These are phyloP conservation scores for Seira sanloemensis DNA, from an alignment of 2,888 invertebrate species.

Conservation along the genomic window DNA sequence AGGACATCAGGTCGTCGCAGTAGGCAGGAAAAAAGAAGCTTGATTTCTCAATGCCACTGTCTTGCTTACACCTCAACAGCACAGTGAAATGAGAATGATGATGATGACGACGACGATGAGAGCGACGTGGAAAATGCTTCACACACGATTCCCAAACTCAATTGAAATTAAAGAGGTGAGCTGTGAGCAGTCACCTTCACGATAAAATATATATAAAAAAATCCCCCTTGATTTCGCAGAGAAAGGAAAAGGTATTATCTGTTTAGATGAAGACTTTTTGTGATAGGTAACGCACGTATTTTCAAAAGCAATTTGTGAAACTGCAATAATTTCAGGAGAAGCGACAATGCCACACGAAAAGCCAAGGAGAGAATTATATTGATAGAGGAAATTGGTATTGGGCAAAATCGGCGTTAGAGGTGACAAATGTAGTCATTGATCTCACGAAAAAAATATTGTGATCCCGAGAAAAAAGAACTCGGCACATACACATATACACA, in stretches of 20 bases:
- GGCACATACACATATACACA: background rate
- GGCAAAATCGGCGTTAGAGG: background rate
- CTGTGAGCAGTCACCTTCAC: no score
- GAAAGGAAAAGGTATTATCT: background rate
- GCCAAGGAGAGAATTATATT: conserved; percentile 13
- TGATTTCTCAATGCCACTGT: no score
- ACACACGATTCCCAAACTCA: background rate
- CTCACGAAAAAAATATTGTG: background rate
- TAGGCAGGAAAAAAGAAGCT: no score
- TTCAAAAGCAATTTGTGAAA: conserved; percentile 38
- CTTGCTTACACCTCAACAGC: no score
- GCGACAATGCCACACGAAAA: conserved; percentile 27
- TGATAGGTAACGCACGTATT: no score
- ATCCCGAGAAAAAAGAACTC: background rate
- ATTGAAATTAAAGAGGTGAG: background rate
- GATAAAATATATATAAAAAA: no score
- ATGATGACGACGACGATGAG: background rate
- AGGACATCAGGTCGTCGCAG: no score
- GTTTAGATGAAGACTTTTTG: no score
- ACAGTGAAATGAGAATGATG: no score
- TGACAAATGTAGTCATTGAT: conserved; percentile 22
- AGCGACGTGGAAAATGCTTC: background rate
- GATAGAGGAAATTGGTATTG: background rate
- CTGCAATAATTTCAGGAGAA: conserved; percentile 20
- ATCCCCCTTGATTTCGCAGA: background rate